Percentiles rank a stretch among this genome's conserved stretches.
Evolutionary conservation across 2,888 invertebrate genomes (phyloP).

Genomic region (Cerastoderma edule): DNA sequence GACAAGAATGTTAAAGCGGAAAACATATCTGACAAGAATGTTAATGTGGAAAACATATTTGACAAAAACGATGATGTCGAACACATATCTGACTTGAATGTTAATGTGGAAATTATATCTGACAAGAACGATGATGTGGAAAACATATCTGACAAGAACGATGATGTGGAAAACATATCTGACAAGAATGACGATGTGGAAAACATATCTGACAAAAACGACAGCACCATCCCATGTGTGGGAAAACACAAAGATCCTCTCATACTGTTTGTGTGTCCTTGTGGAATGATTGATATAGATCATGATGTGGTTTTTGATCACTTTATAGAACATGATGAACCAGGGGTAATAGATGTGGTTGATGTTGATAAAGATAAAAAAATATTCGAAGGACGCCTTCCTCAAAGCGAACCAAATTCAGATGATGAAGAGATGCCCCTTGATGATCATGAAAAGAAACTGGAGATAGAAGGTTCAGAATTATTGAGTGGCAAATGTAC

Average conservation of each 20-base stretch:
- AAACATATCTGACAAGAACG: neutral
- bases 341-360: constrained; percentile 1
- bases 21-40: too few relatives aligned
- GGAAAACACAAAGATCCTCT: neutral
- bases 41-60: too few relatives aligned
- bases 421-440: too few relatives aligned
- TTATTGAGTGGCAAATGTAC: neutral
- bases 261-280: constrained; percentile 1
- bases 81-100: too few relatives aligned
- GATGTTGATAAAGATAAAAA: constrained; percentile 5
- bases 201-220: neutral
- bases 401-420: too few relatives aligned
- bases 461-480: too few relatives aligned
- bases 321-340: constrained; percentile 1
- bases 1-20: too few relatives aligned
- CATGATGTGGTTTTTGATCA: constrained; percentile 15
- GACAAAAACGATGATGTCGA: too few relatives aligned
- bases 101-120: too few relatives aligned
- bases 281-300: constrained; percentile 9
- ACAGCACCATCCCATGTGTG: neutral
- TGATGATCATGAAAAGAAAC: too few relatives aligned
- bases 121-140: neutral
- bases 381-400: too few relatives aligned
- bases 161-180: neutral
- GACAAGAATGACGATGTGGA: neutral